Evolutionary conservation across 2,888 invertebrate genomes (phyloP).

Genomic region (Cordilura impudica): DNA sequence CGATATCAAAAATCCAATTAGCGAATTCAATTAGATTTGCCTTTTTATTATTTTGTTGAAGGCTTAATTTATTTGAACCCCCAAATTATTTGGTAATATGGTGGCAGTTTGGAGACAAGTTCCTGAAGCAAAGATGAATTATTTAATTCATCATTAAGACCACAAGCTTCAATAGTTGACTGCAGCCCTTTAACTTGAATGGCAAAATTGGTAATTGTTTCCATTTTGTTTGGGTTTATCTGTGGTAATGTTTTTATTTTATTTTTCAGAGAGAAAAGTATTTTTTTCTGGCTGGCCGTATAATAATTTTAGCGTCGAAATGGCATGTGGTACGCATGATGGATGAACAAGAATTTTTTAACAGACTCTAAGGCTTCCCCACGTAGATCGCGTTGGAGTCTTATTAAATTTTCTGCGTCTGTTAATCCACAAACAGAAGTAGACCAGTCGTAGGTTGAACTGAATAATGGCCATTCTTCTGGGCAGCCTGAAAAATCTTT

Average conservation of each 20-base stretch:
- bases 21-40: conserved; percentile 40
- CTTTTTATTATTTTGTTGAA: conserved; percentile 37
- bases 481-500: conserved; percentile 10
- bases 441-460: conserved; percentile 49
- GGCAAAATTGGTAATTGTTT: conserved; percentile 45
- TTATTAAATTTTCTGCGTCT: conserved; percentile 40
- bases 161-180: conserved; percentile 48
- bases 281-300: conserved; percentile 57
- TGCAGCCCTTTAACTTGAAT: conserved; percentile 36
- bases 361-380: conserved; percentile 36
- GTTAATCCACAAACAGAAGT: conserved; percentile 42
- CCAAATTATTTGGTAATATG: conserved; percentile 51
- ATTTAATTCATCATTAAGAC: conserved; percentile 44
- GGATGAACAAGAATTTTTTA: conserved; percentile 33
- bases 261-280: conserved; percentile 43
- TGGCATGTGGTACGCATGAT: conserved; percentile 43
- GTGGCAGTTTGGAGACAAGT: no score
- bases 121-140: conserved; percentile 57
- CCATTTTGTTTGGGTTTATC: conserved; percentile 42
- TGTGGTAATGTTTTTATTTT: conserved; percentile 47
- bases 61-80: conserved; percentile 34
- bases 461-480: conserved; percentile 15
- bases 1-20: conserved; percentile 44
- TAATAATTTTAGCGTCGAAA: conserved; percentile 40
- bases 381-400: conserved; percentile 12